These are phyloP conservation scores for Cuculus canorus DNA, from an alignment of 2,797 vertebrate species.

Conservation along the genomic window DNA sequence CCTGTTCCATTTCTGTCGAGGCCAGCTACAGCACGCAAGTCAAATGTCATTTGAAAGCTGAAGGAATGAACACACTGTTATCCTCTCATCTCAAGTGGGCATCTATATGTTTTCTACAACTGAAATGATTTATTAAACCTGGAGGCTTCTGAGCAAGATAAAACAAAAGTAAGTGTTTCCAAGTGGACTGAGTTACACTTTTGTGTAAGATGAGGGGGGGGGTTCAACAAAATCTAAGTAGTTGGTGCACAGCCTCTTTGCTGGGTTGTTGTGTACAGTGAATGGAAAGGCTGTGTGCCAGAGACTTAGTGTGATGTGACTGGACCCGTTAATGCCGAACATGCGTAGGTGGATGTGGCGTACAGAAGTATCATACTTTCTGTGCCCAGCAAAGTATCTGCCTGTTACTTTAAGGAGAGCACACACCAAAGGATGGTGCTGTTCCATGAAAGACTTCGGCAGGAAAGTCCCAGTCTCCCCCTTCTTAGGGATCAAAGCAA, in stretches of 20 bases:
- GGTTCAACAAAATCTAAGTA: not conserved
- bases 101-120: not conserved
- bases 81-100: not conserved
- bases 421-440: not conserved
- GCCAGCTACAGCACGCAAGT: not conserved
- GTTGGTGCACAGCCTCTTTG: fast-evolving
- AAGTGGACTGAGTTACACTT: not conserved
- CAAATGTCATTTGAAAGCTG: not conserved
- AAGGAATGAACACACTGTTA: not conserved
- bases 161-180: slow-evolving; percentile 3
- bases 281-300: not conserved
- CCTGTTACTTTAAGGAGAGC: not conserved
- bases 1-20: not conserved
- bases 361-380: not conserved
- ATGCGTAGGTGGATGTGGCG: not conserved
- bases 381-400: not conserved
- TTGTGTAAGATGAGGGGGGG: not conserved
- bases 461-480: not conserved
- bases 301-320: not conserved
- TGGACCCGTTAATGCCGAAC: not conserved
- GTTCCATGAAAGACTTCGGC: fast-evolving
- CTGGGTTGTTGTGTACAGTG: not conserved
- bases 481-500: not conserved
- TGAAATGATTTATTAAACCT: slow-evolving; percentile 35
- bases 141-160: not conserved